phyloP scores from a whole-genome alignment of 2,797 vertebrate genomes.

The Scarus forsteni region DNA sequence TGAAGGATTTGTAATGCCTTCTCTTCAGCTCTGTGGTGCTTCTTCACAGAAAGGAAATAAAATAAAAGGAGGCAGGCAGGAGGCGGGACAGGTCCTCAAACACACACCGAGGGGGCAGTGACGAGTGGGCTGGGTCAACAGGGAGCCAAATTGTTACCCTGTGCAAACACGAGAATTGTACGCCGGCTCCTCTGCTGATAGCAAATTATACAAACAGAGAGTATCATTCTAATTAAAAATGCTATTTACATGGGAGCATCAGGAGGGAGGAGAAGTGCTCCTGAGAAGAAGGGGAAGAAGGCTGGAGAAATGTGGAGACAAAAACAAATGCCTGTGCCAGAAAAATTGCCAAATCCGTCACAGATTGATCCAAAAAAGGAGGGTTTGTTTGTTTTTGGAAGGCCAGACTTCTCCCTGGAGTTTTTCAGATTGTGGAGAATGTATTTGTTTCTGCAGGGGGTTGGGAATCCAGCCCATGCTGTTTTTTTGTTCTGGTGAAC shows the following conservation, averaged over 20 bases:
- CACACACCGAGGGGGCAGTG: conserved; percentile 39
- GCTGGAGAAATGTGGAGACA: conserved; percentile 49
- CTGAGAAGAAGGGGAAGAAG: conserved; percentile 23
- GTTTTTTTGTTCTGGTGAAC: conserved; percentile 34
- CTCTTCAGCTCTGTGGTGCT: conserved; percentile 23
- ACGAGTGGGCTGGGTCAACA: conserved; percentile 46
- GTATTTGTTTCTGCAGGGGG: conserved; percentile 50
- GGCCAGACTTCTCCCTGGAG: conserved; percentile 31
- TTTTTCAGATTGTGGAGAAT: conserved; percentile 39
- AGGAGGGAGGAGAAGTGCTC: conserved; percentile 30
- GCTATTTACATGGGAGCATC: conserved; percentile 55
- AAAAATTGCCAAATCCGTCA: conserved; percentile 35
- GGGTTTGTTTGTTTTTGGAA: conserved; percentile 39
- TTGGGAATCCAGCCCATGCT: conserved; percentile 53
- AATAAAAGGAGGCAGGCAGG: conserved; percentile 39
- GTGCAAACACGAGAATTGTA: conserved; percentile 35
- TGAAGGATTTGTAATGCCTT: neutral
- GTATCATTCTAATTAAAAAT: conserved; percentile 72
- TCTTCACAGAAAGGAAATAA: conserved; percentile 7
- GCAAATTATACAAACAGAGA: conserved; percentile 37
- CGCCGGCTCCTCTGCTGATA: conserved; percentile 35
- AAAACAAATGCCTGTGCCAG: conserved; percentile 69
- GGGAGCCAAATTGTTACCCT: conserved; percentile 48
- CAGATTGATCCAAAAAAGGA: conserved; percentile 57
- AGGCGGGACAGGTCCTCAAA: conserved; percentile 41